Base-by-base conservation (phyloP, 2,888 invertebrate genomes). In the Hesperia comma region DNA sequence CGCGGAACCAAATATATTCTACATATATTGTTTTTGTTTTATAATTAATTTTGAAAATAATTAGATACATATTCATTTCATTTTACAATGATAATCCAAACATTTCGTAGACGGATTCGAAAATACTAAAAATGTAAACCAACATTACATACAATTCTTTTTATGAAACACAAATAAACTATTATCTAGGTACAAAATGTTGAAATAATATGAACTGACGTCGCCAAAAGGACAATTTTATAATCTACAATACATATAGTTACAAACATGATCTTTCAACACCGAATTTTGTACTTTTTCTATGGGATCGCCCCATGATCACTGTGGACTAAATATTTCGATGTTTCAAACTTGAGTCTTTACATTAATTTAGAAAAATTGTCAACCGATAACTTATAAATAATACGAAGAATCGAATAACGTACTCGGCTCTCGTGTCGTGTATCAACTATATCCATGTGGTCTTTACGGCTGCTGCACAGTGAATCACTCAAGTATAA, bases 281-380 rank as follows among this genome's bases (percentile, higher is more conserved):
- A 92, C 90, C 91, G 92, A 92, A 92, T 89, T 92, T 92, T 92
- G 92, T 92, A 92, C 92, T 92, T 84, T 91, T 81, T 85, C 88
- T 83, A 82, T 79, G 91, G 90, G 87, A 83, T 86, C 86, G 83
- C 84, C 87, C 87, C 87, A 82, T 82, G 83, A 86, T 89, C 90
- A 90, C 88, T 85, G 90, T 90, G 92, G 92, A 92, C 91, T 90
- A 87, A 85, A 85, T 83, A 91, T 84, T 92, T 92, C 92, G 92
- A 92, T 92, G 92, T 92, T 89, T 88, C 78, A 82, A 85, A 85
- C 85, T 87, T 87, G 89, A 91, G 85, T 90, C 87, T 86, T 86
- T 79, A 84, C 74, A 86, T 81, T 88, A 89, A 89, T 91, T 90
- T 90, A 85, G 88, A 89, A 88, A 89, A 90, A 88, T 84, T 87